phyloP scores from a whole-genome alignment of 2,888 invertebrate species.

The Byasa hedistus region DNA sequence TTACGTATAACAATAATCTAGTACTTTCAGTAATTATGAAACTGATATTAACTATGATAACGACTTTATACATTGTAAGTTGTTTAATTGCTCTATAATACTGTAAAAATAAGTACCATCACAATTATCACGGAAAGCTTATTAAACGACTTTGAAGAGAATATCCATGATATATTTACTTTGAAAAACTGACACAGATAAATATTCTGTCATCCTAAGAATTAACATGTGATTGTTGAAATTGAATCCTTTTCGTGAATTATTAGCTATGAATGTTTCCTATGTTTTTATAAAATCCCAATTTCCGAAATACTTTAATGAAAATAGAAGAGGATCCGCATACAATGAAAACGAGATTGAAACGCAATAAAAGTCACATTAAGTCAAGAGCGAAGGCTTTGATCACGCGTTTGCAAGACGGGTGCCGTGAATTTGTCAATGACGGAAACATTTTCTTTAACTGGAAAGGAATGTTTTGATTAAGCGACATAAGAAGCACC shows the following conservation, averaged over 20 bases:
- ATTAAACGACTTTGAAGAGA: neutral
- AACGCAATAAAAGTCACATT: slow-evolving; percentile 74
- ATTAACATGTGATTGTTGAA: too few relatives aligned
- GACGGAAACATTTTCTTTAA: slow-evolving; percentile 35
- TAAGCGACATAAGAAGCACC: neutral
- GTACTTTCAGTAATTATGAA: slow-evolving; percentile 1
- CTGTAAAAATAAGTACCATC: neutral
- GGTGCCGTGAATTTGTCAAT: slow-evolving; percentile 54
- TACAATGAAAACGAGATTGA: slow-evolving; percentile 63
- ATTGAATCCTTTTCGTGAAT: too few relatives aligned
- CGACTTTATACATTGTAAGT: neutral
- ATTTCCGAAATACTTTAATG: neutral
- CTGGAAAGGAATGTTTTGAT: neutral
- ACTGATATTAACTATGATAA: slow-evolving; percentile 2
- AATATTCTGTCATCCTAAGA: too few relatives aligned
- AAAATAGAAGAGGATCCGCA: slow-evolving; percentile 21
- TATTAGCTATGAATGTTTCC: too few relatives aligned
- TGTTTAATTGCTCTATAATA: slow-evolving; percentile 2
- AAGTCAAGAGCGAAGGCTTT: slow-evolving; percentile 65
- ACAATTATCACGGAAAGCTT: neutral
- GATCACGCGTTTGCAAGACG: slow-evolving; percentile 43
- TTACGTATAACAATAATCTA: neutral
- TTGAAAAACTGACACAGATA: too few relatives aligned
- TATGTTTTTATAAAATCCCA: too few relatives aligned
- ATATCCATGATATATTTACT: neutral